Conservation (phyloP, 2,797 vertebrate genomes). For the Sciaenops ocellatus region DNA sequence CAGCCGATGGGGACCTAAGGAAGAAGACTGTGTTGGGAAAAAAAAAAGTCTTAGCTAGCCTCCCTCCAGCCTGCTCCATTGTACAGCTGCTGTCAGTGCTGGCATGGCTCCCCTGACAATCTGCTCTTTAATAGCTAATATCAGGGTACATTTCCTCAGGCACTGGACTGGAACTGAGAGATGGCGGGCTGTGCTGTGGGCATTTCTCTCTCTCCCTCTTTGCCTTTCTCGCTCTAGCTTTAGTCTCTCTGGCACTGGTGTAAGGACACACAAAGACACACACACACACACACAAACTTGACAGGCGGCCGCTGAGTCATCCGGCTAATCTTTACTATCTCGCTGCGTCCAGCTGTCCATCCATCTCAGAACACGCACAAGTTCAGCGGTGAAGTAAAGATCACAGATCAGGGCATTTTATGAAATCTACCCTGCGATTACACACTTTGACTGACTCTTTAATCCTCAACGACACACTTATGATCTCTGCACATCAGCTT, state of each 20-base stretch:
- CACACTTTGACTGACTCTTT: background rate
- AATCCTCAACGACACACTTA: background rate
- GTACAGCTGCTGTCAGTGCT: constrained; percentile 82
- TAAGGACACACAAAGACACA: constrained; percentile 58
- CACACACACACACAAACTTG: constrained; percentile 45
- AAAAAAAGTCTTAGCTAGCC: constrained; percentile 44
- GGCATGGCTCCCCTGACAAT: constrained; percentile 84
- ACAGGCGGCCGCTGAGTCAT: constrained; percentile 78
- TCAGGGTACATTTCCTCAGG: constrained; percentile 89
- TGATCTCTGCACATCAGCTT: background rate
- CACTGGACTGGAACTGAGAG: constrained; percentile 86
- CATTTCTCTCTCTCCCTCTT: constrained; percentile 51
- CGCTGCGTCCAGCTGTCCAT: constrained; percentile 62
- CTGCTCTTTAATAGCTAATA: constrained; percentile 90
- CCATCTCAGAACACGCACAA: constrained; percentile 37
- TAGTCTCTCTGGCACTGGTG: constrained; percentile 16
- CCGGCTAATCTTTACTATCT: constrained; percentile 65
- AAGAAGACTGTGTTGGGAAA: constrained; percentile 28
- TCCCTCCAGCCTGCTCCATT: constrained; percentile 63
- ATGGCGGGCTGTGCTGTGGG: constrained; percentile 76
- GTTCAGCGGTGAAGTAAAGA: constrained; percentile 19
- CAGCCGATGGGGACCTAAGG: constrained; percentile 18
- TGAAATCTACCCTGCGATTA: constrained; percentile 29
- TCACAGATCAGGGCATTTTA: background rate
- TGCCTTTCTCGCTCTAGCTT: constrained; percentile 31